These are phyloP conservation scores for Vollenhovia emeryi DNA, from an alignment of 1,140 invertebrate genomes.

Conservation along the genomic window DNA sequence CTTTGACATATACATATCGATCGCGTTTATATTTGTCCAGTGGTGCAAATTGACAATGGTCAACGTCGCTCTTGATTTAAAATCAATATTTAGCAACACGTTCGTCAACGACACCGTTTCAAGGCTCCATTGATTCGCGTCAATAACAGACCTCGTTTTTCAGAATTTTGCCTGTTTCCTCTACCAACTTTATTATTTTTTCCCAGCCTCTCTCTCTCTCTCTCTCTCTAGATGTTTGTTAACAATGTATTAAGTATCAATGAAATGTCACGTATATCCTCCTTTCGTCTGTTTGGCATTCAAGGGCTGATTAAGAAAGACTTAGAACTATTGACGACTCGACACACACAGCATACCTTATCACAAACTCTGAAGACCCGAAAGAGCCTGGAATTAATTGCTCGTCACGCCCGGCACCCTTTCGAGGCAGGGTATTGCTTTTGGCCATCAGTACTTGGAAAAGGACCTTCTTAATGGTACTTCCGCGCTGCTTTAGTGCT, in stretches of 20 bases:
- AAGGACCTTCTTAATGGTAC: constrained; percentile 45
- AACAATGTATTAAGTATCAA: constrained; percentile 11
- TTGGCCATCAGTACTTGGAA: constrained; percentile 58
- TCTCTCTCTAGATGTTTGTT: not conserved
- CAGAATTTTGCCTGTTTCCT: not conserved
- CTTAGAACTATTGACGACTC: constrained; percentile 30
- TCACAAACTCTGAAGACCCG: constrained; percentile 41
- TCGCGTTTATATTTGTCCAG: not conserved
- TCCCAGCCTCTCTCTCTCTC: not conserved
- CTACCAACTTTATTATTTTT: not conserved
- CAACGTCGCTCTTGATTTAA: not conserved
- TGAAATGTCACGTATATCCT: not conserved
- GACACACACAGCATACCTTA: constrained; percentile 7
- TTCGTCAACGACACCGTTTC: constrained; percentile 27
- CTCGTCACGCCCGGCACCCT: constrained; percentile 64
- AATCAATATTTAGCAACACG: constrained; percentile 34
- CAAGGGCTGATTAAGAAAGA: constrained; percentile 32
- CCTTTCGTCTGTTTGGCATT: not conserved
- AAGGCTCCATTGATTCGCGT: not conserved
- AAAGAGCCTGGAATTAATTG: constrained; percentile 66
- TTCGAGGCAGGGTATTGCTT: constrained; percentile 27
- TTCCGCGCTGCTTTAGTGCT: constrained; percentile 25
- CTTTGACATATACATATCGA: not conserved
- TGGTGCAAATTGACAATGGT: not conserved
- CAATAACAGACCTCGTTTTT: not conserved